Percentiles rank a stretch among this genome's conserved stretches.
phyloP scores from a whole-genome alignment of 23 tunicate genomes.

The Styela clava region DNA sequence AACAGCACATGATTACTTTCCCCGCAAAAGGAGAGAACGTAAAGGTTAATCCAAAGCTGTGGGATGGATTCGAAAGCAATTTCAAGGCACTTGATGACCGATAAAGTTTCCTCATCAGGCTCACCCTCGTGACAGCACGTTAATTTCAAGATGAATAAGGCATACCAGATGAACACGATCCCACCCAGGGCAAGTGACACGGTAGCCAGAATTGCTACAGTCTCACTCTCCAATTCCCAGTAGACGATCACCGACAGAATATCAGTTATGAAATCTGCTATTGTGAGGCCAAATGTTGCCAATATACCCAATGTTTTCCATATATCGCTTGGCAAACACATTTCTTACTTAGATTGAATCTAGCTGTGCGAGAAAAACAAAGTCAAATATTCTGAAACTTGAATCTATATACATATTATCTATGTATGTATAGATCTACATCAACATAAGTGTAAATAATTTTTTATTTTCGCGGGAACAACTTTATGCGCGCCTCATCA shows the following conservation, averaged over 20 bases:
- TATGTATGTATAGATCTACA: too few relatives aligned
- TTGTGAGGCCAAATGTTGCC: too few relatives aligned
- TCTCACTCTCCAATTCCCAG: neutral
- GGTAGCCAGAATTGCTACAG: neutral
- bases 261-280: neutral
- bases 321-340: too few relatives aligned
- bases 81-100: neutral
- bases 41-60: neutral
- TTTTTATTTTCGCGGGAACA: too few relatives aligned
- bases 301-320: too few relatives aligned
- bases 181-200: neutral
- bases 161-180: neutral
- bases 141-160: neutral
- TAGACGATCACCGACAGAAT: neutral
- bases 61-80: neutral
- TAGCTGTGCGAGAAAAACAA: too few relatives aligned
- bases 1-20: neutral
- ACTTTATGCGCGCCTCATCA: too few relatives aligned
- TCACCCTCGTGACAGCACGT: neutral
- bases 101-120: neutral
- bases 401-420: too few relatives aligned
- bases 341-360: too few relatives aligned
- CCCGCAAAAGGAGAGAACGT: neutral
- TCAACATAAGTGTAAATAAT: too few relatives aligned
- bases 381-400: too few relatives aligned